Base-by-base conservation (phyloP, 2,113 vertebrate species). In the Hippocampus zosterae region DNA sequence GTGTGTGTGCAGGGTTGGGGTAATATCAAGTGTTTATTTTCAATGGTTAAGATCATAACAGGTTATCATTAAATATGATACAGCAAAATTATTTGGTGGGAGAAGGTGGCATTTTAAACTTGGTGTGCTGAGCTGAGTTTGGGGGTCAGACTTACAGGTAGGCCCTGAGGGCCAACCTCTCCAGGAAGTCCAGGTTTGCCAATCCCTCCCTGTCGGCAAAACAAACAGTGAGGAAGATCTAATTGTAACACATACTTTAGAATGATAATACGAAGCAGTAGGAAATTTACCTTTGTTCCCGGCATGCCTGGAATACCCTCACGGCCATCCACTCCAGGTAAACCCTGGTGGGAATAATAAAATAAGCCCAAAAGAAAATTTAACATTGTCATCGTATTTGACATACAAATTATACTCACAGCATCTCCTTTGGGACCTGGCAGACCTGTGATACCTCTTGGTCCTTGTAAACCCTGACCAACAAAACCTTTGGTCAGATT, bases 251-350 rank as follows among this genome's bases (percentile, higher is more conserved):
- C 23, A 29, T 62, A 23, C 40, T 44, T 15, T 5, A 33, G 53
- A 48, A 18, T 33, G 23, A 57, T 48, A 19, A 71, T 73, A 33
- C 68, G 27, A 61, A 71, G 21, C 9, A n/a, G 3, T 1, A 15
- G 10, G 72, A 61, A 55, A 46, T 11, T 3, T 93, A 99, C 97
- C 94, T 98, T 99, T 87, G 87, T 65, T 84, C 96, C 97, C 0
- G 96, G 97, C 92, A 98, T 94, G 80, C 95, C 97, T 84, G 96
- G 97, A 65, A 98, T 98, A 71, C 97, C 97, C 53, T 96, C 96
- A 48, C 93, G 94, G 3, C 94, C 95, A 67, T 96, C 93, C 0
- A 97, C 91, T 65, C 97, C 97, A 1, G 97, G 92, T 82, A 99
- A 92, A 11, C 97, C 97, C 97, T 99, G 69, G 44, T 56, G 0